Evolutionary conservation across 2,797 vertebrate species (phyloP).

Genomic region (Sparidentex hasta): DNA sequence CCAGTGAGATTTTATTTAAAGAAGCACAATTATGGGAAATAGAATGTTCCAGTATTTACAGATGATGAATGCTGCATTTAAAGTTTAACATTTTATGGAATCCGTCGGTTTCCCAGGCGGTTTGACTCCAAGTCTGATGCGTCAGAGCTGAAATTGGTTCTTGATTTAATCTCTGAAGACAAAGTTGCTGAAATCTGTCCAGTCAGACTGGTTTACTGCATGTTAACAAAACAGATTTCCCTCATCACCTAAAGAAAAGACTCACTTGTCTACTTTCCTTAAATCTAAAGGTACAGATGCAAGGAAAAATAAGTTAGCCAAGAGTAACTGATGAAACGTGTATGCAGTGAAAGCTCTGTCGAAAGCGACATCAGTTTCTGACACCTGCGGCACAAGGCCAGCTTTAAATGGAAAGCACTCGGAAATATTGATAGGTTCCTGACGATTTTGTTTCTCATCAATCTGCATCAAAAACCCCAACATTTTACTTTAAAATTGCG

Average conservation of each 20-base stretch:
- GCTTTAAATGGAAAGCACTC: too few species aligned
- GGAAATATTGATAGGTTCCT: too few species aligned
- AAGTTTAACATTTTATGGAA: not conserved
- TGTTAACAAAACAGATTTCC: not conserved
- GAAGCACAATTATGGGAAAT: constrained; percentile 39
- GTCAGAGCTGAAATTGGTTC: not conserved
- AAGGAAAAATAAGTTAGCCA: not conserved
- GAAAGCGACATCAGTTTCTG: not conserved
- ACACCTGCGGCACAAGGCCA: too few species aligned
- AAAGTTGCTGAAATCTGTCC: not conserved
- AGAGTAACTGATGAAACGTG: not conserved
- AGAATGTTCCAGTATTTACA: constrained; percentile 40
- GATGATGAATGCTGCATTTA: constrained; percentile 17
- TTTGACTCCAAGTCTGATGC: not conserved
- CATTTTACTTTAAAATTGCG: too few species aligned
- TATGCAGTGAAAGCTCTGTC: too few species aligned
- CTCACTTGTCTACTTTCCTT: not conserved
- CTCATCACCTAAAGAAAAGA: too few species aligned
- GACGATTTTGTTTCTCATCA: too few species aligned
- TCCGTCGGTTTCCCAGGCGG: constrained; percentile 1
- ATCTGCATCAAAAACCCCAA: too few species aligned
- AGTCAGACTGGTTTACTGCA: not conserved
- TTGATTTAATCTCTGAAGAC: not conserved
- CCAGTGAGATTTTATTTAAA: constrained; percentile 53
- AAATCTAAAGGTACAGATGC: not conserved